These are phyloP conservation scores for Trachythela sp. DNA, from an alignment of 64 coral and sea anemone species.

Conservation along the genomic window DNA sequence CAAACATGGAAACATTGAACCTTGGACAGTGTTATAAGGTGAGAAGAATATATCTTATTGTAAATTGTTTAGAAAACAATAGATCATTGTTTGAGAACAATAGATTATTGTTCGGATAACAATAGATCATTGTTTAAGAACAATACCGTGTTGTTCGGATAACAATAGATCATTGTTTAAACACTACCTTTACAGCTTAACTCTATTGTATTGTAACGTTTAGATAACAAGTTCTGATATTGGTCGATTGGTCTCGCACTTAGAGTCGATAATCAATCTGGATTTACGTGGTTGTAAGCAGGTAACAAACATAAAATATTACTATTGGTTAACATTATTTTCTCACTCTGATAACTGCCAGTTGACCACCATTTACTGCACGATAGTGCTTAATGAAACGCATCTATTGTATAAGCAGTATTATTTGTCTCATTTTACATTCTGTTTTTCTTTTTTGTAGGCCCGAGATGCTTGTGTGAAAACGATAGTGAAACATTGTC, in stretches of 20 bases:
- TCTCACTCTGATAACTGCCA: background rate
- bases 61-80: background rate
- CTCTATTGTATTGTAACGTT: background rate
- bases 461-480: slow-evolving; percentile 83
- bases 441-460: slow-evolving; percentile 31
- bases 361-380: background rate
- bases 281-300: slow-evolving; percentile 94
- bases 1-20: slow-evolving; percentile 75
- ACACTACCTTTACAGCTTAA: too few relatives aligned
- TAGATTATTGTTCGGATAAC: too few relatives aligned
- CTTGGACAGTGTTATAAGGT: slow-evolving; percentile 99
- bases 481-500: slow-evolving; percentile 89
- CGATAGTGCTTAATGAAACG: background rate
- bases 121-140: background rate
- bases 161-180: background rate
- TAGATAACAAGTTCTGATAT: slow-evolving; percentile 87
- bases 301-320: slow-evolving; percentile 29
- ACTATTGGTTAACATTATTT: background rate
- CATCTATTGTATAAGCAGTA: background rate
- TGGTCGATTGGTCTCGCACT: slow-evolving; percentile 68
- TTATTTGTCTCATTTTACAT: background rate
- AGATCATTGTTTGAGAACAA: too few relatives aligned
- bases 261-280: slow-evolving; percentile 79
- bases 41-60: background rate
- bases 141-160: background rate